Conservation (phyloP, 1,140 invertebrate genomes). For the Drosophila watanabei region DNA sequence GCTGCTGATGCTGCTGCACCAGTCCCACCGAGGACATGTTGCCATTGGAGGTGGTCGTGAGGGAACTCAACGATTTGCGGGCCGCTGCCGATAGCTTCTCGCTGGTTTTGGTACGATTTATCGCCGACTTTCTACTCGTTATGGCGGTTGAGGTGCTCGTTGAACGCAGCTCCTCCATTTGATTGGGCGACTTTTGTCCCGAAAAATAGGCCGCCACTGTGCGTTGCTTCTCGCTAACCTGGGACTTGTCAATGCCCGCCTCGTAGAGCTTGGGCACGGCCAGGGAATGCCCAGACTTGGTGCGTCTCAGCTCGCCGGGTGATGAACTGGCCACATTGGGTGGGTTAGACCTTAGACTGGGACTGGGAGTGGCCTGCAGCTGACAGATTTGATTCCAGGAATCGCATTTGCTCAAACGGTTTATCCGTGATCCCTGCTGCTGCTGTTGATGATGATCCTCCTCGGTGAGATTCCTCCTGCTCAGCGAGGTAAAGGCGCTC, state of each 20-base stretch:
- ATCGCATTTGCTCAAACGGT: slow-evolving; percentile 90
- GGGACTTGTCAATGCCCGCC: slow-evolving; percentile 91
- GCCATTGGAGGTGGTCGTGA: slow-evolving; percentile 72
- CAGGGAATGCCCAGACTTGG: slow-evolving; percentile 90
- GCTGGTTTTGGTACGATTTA: slow-evolving; percentile 86
- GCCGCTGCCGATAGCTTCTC: slow-evolving; percentile 86
- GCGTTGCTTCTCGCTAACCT: slow-evolving; percentile 90
- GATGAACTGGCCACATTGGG: slow-evolving; percentile 61
- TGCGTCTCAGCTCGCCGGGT: slow-evolving; percentile 87
- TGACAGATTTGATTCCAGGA: slow-evolving; percentile 91
- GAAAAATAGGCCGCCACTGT: slow-evolving; percentile 93
- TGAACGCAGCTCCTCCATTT: slow-evolving; percentile 55
- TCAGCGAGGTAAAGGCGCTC: slow-evolving; percentile 72
- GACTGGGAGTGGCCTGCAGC: slow-evolving; percentile 45
- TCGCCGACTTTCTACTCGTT: slow-evolving; percentile 79
- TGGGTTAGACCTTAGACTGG: slow-evolving; percentile 59
- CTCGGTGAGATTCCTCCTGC: slow-evolving; percentile 49
- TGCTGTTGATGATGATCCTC: slow-evolving; percentile 48
- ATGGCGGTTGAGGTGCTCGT: slow-evolving; percentile 55
- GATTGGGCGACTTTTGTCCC: slow-evolving; percentile 84
- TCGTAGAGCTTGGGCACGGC: slow-evolving; percentile 92
- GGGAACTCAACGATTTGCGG: slow-evolving; percentile 77
- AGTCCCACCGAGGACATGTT: slow-evolving; percentile 77
- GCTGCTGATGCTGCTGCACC: not conserved
- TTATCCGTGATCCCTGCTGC: slow-evolving; percentile 61